These are phyloP conservation scores for Uromys caudimaculatus DNA, from an alignment of 2,797 vertebrate species.

Conservation along the genomic window DNA sequence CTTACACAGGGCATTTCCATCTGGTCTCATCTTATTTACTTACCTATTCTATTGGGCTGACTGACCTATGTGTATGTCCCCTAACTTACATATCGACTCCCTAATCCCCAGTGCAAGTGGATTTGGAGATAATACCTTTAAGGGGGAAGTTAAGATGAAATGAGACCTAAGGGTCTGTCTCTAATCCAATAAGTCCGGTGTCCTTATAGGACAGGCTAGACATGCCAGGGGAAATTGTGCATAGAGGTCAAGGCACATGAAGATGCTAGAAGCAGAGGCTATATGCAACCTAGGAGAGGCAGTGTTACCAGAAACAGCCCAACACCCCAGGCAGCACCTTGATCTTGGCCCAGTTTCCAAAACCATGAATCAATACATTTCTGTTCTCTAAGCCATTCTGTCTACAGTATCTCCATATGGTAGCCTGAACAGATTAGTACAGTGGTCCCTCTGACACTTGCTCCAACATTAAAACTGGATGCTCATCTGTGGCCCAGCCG, in stretches of 20 bases:
- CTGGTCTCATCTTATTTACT: slow-evolving; percentile 65
- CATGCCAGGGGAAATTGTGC: background rate
- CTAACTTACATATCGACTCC: background rate
- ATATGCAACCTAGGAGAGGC: background rate
- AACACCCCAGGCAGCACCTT: background rate
- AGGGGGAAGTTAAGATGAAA: background rate
- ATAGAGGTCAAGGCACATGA: background rate
- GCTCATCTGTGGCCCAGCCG: slow-evolving; percentile 25
- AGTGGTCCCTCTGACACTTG: background rate
- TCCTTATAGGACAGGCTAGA: background rate
- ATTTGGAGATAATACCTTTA: background rate
- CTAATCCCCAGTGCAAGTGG: background rate
- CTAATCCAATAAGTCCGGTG: background rate
- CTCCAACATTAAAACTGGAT: slow-evolving; percentile 60
- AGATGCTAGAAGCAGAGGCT: background rate
- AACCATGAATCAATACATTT: background rate
- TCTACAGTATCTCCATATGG: background rate
- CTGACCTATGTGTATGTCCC: background rate
- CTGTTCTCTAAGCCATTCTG: background rate
- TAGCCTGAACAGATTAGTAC: background rate
- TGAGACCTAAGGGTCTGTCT: background rate
- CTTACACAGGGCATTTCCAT: slow-evolving; percentile 70
- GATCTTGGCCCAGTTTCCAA: slow-evolving; percentile 3
- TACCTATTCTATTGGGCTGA: background rate
- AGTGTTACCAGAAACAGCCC: background rate